These are phyloP conservation scores for Hystrix cristata DNA, from an alignment of 2,113 vertebrate genomes.

Conservation along the genomic window DNA sequence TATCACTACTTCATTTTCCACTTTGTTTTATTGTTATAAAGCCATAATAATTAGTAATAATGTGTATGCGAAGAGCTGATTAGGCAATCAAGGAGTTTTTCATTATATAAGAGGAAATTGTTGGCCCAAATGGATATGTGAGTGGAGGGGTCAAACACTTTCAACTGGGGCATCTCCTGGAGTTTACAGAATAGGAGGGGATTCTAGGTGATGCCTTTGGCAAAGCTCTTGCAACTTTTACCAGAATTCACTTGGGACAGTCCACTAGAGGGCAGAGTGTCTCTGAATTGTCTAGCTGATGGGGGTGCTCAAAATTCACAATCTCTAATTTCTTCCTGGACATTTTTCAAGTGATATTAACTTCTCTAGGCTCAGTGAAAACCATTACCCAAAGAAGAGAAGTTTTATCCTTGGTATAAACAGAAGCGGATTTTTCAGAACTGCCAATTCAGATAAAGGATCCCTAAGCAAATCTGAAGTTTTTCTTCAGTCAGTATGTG, in stretches of 20 bases:
- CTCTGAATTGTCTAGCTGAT: background rate
- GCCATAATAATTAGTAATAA: background rate
- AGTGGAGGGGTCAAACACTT: background rate
- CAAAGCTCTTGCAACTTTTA: background rate
- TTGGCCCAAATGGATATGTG: background rate
- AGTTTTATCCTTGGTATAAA: background rate
- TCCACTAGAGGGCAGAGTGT: conserved; percentile 79
- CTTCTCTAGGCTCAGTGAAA: background rate
- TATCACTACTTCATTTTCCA: background rate
- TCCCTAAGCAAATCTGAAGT: background rate
- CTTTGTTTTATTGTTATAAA: background rate
- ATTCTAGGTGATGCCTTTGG: background rate
- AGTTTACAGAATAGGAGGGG: background rate
- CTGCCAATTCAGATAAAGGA: background rate
- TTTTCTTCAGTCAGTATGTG: background rate
- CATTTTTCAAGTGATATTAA: background rate
- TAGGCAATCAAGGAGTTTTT: background rate
- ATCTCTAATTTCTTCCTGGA: background rate
- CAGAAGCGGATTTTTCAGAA: background rate
- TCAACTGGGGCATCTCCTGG: background rate
- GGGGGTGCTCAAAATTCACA: background rate
- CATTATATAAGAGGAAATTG: background rate
- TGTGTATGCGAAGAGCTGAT: background rate
- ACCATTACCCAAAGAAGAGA: background rate
- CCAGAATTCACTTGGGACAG: background rate